Conservation (phyloP, 1,140 invertebrate genomes). For the Aleiodes sp. region DNA sequence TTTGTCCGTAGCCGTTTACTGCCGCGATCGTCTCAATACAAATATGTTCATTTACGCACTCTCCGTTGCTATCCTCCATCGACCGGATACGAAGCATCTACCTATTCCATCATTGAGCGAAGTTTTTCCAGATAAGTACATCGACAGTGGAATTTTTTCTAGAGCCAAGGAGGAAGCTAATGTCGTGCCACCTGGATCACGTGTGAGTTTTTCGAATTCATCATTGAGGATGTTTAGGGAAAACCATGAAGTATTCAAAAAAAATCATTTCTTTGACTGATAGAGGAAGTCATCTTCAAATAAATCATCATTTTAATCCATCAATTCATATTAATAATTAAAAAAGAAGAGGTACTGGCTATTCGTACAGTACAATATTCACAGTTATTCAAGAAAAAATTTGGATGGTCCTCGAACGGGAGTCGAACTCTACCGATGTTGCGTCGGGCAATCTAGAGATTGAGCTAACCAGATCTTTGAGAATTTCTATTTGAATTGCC, state of each 20-base stretch:
- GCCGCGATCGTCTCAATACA: conserved; percentile 78
- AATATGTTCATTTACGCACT: conserved; percentile 81
- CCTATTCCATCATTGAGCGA: conserved; percentile 76
- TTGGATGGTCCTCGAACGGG: too few species aligned
- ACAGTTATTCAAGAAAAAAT: too few species aligned
- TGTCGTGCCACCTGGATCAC: conserved; percentile 70
- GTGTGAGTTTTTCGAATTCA: conserved; percentile 65
- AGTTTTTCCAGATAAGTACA: conserved; percentile 81
- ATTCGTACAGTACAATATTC: too few species aligned
- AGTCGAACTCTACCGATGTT: too few species aligned
- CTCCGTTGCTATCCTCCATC: conserved; percentile 79
- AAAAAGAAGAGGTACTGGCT: too few species aligned
- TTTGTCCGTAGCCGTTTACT: conserved; percentile 74
- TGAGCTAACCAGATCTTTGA: too few species aligned
- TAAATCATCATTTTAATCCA: too few species aligned
- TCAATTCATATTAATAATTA: too few species aligned
- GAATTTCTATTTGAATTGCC: too few species aligned
- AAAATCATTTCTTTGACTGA: too few species aligned
- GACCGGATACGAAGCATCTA: conserved; percentile 77
- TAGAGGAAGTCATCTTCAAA: too few species aligned
- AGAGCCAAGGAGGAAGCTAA: conserved; percentile 75
- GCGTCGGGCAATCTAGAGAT: too few species aligned
- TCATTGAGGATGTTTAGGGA: not conserved
- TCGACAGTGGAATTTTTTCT: conserved; percentile 77
- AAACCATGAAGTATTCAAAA: not conserved